These are phyloP conservation scores for Enchytraeus crypticus DNA, from an alignment of 2,888 invertebrate species.

Conservation along the genomic window DNA sequence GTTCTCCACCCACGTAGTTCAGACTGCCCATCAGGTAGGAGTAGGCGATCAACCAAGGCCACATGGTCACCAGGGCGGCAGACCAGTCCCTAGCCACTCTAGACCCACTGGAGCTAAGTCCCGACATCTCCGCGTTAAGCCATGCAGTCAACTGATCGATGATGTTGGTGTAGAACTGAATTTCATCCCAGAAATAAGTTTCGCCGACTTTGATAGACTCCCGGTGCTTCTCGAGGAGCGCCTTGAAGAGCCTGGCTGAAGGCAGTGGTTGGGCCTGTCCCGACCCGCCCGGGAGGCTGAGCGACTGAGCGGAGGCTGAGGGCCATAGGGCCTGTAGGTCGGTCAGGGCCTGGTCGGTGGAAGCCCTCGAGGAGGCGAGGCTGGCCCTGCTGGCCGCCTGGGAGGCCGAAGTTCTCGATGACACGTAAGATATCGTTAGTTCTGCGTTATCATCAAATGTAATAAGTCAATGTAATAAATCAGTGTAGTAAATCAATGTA, in stretches of 20 bases:
- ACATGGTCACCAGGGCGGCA: too few species aligned
- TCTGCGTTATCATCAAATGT: background rate
- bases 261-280: slow-evolving; percentile 15
- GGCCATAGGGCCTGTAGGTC: slow-evolving; percentile 20
- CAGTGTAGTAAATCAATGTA: too few species aligned
- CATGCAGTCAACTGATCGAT: slow-evolving; percentile 24
- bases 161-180: slow-evolving; percentile 26
- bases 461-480: too few species aligned
- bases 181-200: slow-evolving; percentile 24
- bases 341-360: slow-evolving; percentile 16
- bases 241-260: slow-evolving; percentile 23
- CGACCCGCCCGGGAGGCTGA: slow-evolving; percentile 5
- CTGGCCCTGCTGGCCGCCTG: background rate
- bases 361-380: too few species aligned
- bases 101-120: too few species aligned
- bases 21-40: slow-evolving; percentile 25
- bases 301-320: too few species aligned
- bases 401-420: background rate
- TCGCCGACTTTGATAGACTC: slow-evolving; percentile 19
- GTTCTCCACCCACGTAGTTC: slow-evolving; percentile 27
- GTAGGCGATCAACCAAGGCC: slow-evolving; percentile 24
- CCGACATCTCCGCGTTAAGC: slow-evolving; percentile 20
- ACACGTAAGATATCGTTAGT: background rate
- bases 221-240: slow-evolving; percentile 24
- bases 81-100: too few species aligned